Percentiles rank a stretch among this genome's conserved stretches.
phyloP scores from a whole-genome alignment of 2,888 invertebrate species.

The Julus scanicus region DNA sequence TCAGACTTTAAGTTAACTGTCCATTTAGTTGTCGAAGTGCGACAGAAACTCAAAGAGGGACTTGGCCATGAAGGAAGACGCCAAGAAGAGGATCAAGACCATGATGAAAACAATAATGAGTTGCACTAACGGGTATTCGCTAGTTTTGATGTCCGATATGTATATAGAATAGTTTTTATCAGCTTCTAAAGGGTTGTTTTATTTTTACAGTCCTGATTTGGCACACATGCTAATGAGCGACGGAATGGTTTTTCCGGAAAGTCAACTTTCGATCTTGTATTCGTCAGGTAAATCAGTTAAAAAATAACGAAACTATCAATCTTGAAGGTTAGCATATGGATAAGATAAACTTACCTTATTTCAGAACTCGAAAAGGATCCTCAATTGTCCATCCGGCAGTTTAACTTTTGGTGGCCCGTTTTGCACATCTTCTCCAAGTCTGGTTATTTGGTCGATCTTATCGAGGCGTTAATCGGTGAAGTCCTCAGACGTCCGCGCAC shows the following conservation, averaged over 20 bases:
- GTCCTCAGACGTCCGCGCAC: neutral
- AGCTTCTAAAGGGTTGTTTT: neutral
- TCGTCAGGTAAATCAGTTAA: neutral
- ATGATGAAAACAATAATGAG: neutral
- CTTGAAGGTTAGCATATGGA: no score
- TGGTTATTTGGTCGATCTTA: neutral
- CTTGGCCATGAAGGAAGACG: neutral
- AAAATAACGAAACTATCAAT: no score
- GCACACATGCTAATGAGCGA: neutral
- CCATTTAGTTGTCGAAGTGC: neutral
- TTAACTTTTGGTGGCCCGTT: constrained; percentile 11
- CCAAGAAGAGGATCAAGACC: neutral
- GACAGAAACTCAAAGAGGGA: neutral
- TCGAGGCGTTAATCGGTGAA: neutral
- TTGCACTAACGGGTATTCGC: neutral
- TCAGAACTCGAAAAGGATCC: neutral
- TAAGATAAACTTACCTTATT: neutral
- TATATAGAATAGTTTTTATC: neutral
- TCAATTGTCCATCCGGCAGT: neutral
- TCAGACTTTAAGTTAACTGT: neutral
- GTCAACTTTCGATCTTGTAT: neutral
- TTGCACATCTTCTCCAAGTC: neutral
- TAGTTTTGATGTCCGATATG: no score
- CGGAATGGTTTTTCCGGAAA: neutral
- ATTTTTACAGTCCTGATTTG: neutral